phyloP scores from a whole-genome alignment of 2,797 vertebrate species.

The Rhyacichthys aspro region DNA sequence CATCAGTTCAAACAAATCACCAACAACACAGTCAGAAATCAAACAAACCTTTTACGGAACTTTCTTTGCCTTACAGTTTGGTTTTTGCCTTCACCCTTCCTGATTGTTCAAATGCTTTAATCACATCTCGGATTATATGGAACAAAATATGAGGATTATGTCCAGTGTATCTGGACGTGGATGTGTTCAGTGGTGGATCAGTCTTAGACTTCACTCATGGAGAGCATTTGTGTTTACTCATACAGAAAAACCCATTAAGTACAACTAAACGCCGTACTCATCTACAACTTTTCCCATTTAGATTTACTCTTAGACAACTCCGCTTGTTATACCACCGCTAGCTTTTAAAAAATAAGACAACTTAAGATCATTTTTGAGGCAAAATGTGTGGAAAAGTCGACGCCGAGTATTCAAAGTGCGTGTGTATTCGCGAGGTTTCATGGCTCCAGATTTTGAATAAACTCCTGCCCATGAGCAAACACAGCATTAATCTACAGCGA shows the following conservation, averaged over 20 bases:
- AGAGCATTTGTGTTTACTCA: slow-evolving; percentile 4
- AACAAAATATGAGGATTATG: too few relatives aligned
- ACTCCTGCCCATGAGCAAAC: neutral
- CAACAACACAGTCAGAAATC: too few relatives aligned
- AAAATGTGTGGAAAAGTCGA: slow-evolving; percentile 7
- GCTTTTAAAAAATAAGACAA: neutral
- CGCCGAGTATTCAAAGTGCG: neutral
- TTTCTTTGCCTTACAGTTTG: too few relatives aligned
- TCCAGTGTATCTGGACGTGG: too few relatives aligned
- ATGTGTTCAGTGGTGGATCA: too few relatives aligned
- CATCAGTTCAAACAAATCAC: too few relatives aligned
- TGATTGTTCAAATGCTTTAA: too few relatives aligned
- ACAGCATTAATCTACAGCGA: neutral
- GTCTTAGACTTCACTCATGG: too few relatives aligned
- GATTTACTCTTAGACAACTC: neutral
- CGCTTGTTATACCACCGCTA: neutral
- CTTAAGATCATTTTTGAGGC: neutral
- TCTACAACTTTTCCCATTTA: neutral
- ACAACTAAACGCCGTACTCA: neutral
- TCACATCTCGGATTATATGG: too few relatives aligned
- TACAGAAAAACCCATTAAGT: neutral
- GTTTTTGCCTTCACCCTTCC: too few relatives aligned
- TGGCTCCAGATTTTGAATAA: neutral
- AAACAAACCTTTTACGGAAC: too few relatives aligned
- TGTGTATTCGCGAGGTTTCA: neutral